Conservation (phyloP, 2,113 vertebrate species). For the Saguinus midas region DNA sequence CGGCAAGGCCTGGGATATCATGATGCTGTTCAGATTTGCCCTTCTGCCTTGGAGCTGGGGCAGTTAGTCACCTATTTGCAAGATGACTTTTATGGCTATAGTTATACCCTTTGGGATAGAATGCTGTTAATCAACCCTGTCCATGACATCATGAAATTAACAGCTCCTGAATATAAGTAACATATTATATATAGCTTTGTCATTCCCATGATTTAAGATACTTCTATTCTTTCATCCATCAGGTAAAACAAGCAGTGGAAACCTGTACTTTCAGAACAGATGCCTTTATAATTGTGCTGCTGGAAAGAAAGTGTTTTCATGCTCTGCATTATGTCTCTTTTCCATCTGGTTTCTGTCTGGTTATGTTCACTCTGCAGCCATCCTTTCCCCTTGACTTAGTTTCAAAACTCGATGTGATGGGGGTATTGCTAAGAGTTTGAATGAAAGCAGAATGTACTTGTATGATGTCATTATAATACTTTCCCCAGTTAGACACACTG, state of each 20-base stretch:
- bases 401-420: not conserved
- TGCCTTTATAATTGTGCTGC: constrained; percentile 55
- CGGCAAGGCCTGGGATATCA: constrained; percentile 8
- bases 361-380: not conserved
- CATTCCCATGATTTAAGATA: not conserved
- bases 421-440: constrained; percentile 31
- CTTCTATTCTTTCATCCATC: constrained; percentile 38
- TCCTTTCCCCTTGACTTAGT: not conserved
- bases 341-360: constrained; percentile 64
- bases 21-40: constrained; percentile 58
- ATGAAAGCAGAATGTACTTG: constrained; percentile 44
- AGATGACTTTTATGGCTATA: constrained; percentile 64
- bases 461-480: constrained; percentile 21
- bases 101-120: not conserved
- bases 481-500: not conserved
- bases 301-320: constrained; percentile 27
- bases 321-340: constrained; percentile 47
- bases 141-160: constrained; percentile 62
- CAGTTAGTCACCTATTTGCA: constrained; percentile 63
- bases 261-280: constrained; percentile 54
- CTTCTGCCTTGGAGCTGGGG: constrained; percentile 54
- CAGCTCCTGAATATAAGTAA: constrained; percentile 43
- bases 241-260: constrained; percentile 39
- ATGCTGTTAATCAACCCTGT: constrained; percentile 52
- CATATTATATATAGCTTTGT: constrained; percentile 9